Percentiles rank a stretch among this genome's conserved stretches.
Evolutionary conservation across 2,888 invertebrate species (phyloP).

Genomic region (Drosophila mimetica): DNA sequence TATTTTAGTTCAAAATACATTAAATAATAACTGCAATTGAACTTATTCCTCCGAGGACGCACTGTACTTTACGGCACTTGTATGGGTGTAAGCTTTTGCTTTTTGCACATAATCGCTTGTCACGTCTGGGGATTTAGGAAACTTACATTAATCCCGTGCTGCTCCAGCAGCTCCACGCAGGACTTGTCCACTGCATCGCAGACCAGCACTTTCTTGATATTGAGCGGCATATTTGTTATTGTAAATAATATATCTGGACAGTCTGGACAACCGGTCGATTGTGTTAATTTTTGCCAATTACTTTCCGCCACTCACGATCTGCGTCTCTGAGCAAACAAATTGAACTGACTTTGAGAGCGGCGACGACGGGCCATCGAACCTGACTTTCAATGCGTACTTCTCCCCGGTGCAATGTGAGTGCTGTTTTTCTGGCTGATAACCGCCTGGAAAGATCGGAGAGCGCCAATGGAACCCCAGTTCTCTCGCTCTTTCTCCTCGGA

Average conservation of each 20-base stretch:
- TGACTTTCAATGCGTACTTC: constrained; percentile 15
- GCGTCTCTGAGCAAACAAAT: constrained; percentile 40
- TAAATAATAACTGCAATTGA: no score
- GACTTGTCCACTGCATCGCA: constrained; percentile 96
- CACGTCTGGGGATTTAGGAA: background rate
- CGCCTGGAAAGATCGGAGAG: constrained; percentile 14
- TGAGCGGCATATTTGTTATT: constrained; percentile 85
- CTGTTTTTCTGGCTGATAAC: constrained; percentile 21
- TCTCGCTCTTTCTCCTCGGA: background rate
- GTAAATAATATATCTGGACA: constrained; percentile 15
- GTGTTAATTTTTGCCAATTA: constrained; percentile 5
- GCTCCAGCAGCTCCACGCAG: constrained; percentile 92
- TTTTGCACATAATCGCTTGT: background rate
- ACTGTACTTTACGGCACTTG: constrained; percentile 24
- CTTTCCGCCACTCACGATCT: constrained; percentile 37
- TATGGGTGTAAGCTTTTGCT: constrained; percentile 16
- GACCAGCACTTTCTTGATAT: constrained; percentile 92
- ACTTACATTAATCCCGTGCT: constrained; percentile 91
- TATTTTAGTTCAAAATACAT: no score
- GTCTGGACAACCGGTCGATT: constrained; percentile 3
- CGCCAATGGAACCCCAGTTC: constrained; percentile 2
- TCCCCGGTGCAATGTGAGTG: constrained; percentile 29
- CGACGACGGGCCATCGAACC: constrained; percentile 45
- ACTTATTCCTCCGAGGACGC: background rate
- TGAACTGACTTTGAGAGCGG: constrained; percentile 54